These are phyloP conservation scores for Cremastinae sp. DNA, from an alignment of 2,888 invertebrate species.

Conservation along the genomic window DNA sequence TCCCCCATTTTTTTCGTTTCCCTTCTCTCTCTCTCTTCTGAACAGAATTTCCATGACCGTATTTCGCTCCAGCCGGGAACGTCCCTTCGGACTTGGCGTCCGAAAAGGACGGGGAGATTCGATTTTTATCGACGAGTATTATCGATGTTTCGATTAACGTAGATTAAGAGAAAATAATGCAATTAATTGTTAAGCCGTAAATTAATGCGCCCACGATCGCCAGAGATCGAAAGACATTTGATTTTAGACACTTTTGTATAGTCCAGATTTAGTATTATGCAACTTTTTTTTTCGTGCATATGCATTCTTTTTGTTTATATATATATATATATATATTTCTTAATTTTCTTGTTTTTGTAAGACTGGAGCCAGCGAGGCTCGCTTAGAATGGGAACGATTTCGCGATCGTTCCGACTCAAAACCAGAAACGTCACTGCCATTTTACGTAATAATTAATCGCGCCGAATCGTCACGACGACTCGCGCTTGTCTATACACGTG, in stretches of 20 bases:
- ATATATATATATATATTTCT: too few species aligned
- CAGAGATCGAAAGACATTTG: too few species aligned
- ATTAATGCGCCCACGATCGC: slow-evolving; percentile 17
- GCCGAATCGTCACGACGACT: slow-evolving; percentile 34
- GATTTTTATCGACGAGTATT: slow-evolving; percentile 53
- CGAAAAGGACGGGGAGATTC: background rate
- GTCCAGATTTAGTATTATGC: slow-evolving; percentile 13
- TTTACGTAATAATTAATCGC: slow-evolving; percentile 36
- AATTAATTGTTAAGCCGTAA: slow-evolving; percentile 48
- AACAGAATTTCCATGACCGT: slow-evolving; percentile 21
- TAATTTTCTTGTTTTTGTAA: slow-evolving; percentile 67
- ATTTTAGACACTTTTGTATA: background rate
- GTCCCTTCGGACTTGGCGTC: background rate
- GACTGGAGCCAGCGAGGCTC: slow-evolving; percentile 72
- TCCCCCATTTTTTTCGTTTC: background rate
- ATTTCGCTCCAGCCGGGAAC: background rate
- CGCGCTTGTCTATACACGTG: background rate
- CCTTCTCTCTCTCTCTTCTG: background rate
- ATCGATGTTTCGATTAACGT: slow-evolving; percentile 12
- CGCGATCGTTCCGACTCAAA: slow-evolving; percentile 65
- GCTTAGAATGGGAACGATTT: slow-evolving; percentile 66
- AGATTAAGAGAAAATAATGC: slow-evolving; percentile 48
- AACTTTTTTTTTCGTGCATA: slow-evolving; percentile 1
- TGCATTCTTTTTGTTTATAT: slow-evolving; percentile 13
- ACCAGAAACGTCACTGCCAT: slow-evolving; percentile 77